Evolutionary conservation across 2,888 invertebrate genomes (phyloP).

Genomic region (Scrobipalpa costella): DNA sequence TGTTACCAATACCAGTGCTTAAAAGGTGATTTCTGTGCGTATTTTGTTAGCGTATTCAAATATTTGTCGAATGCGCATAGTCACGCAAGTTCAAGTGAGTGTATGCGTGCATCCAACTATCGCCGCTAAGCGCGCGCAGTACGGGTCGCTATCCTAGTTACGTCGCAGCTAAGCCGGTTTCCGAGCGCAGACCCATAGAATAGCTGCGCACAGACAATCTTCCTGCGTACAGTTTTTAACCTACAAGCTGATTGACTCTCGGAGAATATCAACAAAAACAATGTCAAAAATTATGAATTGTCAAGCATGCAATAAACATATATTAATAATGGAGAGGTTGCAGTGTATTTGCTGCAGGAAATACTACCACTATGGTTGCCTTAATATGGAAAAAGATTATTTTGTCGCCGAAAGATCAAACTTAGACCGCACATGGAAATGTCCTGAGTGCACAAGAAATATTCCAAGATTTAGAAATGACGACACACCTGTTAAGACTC

Average conservation of each 20-base stretch:
- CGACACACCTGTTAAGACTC: background rate
- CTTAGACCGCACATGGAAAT: background rate
- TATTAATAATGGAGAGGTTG: background rate
- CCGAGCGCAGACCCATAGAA: background rate
- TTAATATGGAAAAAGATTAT: background rate
- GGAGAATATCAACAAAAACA: background rate
- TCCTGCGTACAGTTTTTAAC: too few species aligned
- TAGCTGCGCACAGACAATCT: background rate
- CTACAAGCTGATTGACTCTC: background rate
- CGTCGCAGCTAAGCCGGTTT: background rate
- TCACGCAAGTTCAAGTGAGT: background rate
- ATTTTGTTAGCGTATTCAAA: background rate
- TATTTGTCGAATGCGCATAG: background rate
- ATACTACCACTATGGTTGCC: background rate
- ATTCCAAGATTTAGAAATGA: background rate
- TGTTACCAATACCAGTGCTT: background rate
- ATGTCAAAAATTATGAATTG: background rate
- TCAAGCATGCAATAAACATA: background rate
- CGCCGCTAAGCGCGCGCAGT: background rate
- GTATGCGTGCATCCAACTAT: background rate
- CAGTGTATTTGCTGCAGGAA: background rate
- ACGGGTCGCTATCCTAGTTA: background rate
- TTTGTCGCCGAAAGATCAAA: background rate
- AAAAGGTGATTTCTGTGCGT: background rate
- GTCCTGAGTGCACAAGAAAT: background rate